These are phyloP conservation scores for Podarcis muralis DNA, from an alignment of 2,113 vertebrate genomes.

Conservation along the genomic window DNA sequence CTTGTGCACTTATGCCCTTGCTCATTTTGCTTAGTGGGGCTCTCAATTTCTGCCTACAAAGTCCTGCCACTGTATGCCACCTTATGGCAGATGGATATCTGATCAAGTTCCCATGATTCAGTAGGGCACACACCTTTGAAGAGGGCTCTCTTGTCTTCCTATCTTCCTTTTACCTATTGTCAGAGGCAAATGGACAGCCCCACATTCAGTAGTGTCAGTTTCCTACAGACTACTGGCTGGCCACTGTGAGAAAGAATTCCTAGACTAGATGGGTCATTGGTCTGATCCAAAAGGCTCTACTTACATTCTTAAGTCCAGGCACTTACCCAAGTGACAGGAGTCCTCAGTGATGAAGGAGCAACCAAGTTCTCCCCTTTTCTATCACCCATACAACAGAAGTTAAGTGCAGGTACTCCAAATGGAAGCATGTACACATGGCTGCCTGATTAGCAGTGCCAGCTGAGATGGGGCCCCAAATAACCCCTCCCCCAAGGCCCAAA, in stretches of 20 bases:
- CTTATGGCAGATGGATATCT: not conserved
- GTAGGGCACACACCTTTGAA: not conserved
- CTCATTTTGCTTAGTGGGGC: too few species aligned
- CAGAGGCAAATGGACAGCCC: not conserved
- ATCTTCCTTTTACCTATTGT: too few species aligned
- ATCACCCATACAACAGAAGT: not conserved
- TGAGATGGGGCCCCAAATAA: not conserved
- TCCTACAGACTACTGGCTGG: too few species aligned
- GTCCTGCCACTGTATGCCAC: not conserved
- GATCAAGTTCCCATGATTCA: not conserved
- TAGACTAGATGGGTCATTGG: too few species aligned
- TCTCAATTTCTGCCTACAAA: too few species aligned
- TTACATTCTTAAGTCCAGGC: too few species aligned
- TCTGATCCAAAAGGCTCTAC: too few species aligned
- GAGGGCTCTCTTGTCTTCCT: not conserved
- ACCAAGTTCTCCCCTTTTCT: not conserved
- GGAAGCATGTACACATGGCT: not conserved
- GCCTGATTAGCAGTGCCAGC: not conserved
- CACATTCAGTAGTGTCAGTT: not conserved
- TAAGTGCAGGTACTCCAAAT: not conserved
- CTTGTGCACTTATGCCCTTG: too few species aligned
- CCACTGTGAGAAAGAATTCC: too few species aligned
- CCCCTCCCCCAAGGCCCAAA: too few species aligned
- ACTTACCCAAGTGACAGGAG: not conserved
- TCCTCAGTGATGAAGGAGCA: not conserved